Conservation (phyloP, 2,797 vertebrate species). For the Sarcophilus harrisii region DNA sequence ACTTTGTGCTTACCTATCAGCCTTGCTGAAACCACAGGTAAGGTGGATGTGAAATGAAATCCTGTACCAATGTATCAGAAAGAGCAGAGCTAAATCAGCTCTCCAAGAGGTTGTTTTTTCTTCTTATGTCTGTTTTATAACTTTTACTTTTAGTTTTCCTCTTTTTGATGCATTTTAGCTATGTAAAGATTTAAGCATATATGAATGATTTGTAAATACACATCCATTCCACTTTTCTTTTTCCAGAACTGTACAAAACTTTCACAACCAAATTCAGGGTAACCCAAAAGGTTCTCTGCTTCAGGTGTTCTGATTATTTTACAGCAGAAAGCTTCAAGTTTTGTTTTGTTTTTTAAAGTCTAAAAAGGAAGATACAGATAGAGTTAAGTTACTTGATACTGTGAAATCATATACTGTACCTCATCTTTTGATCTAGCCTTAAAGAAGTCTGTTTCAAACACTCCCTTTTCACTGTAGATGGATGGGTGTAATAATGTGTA, state of each 20-base stretch:
- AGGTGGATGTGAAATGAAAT: not conserved
- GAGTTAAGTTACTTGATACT: slow-evolving; percentile 38
- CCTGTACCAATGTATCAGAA: not conserved
- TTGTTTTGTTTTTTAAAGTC: slow-evolving; percentile 18
- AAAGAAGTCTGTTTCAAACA: slow-evolving; percentile 88
- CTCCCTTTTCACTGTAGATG: slow-evolving; percentile 85
- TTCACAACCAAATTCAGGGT: not conserved
- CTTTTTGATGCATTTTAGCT: not conserved
- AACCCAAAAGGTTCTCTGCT: not conserved
- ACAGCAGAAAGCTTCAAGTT: not conserved
- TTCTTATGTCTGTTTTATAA: not conserved
- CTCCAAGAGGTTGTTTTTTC: not conserved
- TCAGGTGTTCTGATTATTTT: not conserved
- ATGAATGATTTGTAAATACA: not conserved
- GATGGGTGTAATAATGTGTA: slow-evolving; percentile 88
- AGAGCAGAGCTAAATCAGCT: too few species aligned
- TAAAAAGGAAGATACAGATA: not conserved
- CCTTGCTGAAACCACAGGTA: not conserved
- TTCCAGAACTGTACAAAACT: not conserved
- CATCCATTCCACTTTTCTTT: not conserved
- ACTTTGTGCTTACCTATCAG: not conserved
- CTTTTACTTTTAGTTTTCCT: not conserved
- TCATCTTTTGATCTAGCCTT: slow-evolving; percentile 89
- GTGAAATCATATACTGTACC: slow-evolving; percentile 83
- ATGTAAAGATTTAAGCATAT: not conserved